These are phyloP conservation scores for Drosophila borborema DNA, from an alignment of 2,888 invertebrate genomes.

Conservation along the genomic window DNA sequence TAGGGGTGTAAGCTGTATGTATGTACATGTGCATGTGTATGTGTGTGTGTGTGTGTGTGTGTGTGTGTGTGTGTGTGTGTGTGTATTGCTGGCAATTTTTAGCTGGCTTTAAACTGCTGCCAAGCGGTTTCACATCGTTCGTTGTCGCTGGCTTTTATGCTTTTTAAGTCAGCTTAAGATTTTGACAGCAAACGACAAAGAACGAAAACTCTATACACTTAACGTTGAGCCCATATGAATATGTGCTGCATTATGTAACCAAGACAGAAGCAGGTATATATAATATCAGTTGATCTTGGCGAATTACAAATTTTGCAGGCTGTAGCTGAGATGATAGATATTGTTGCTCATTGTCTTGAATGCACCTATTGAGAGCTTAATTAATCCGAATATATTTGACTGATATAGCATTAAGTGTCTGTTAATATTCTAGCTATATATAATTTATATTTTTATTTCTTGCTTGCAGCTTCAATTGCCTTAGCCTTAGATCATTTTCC, in stretches of 20 bases:
- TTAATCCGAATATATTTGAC: neutral
- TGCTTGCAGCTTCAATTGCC: neutral
- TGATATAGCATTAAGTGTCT: too few relatives aligned
- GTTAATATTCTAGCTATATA: neutral
- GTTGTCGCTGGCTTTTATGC: slow-evolving; percentile 61
- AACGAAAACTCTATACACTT: slow-evolving; percentile 3
- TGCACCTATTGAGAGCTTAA: neutral
- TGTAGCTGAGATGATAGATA: too few relatives aligned
- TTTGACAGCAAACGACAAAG: slow-evolving; percentile 68
- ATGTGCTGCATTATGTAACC: neutral
- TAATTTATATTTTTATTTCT: neutral
- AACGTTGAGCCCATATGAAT: neutral
- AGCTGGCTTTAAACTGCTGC: slow-evolving; percentile 63
- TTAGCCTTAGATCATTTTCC: too few relatives aligned
- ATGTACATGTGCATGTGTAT: neutral
- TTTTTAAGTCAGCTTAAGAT: slow-evolving; percentile 77
- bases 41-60: slow-evolving; percentile 1
- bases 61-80: slow-evolving; percentile 6
- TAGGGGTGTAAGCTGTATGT: slow-evolving; percentile 13
- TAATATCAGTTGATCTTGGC: neutral
- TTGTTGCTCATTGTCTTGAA: neutral
- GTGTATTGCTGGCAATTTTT: slow-evolving; percentile 37
- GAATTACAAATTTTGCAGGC: too few relatives aligned
- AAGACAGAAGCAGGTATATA: neutral
- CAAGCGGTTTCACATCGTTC: slow-evolving; percentile 62